Evolutionary conservation across 2,888 invertebrate genomes (phyloP).

Genomic region (Meteorus cinctellus): DNA sequence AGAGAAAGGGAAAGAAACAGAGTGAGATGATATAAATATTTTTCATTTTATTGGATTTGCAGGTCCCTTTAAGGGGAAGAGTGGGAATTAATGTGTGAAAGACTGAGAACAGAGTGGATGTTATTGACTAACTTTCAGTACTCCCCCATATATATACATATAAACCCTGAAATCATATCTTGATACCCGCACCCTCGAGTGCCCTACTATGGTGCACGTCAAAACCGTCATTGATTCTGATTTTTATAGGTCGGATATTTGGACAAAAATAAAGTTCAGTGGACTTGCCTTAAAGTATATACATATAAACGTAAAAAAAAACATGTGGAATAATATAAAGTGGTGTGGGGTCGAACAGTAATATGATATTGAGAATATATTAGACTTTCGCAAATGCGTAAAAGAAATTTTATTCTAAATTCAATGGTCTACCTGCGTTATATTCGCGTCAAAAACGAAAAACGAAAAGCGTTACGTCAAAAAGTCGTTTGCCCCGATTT

Average conservation of each 20-base stretch:
- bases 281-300: slow-evolving; percentile 24
- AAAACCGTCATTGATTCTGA: slow-evolving; percentile 34
- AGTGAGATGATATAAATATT: slow-evolving; percentile 14
- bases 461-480: slow-evolving; percentile 46
- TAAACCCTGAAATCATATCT: slow-evolving; percentile 45
- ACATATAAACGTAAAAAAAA: neutral
- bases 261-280: neutral
- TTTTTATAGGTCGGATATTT: slow-evolving; percentile 27
- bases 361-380: slow-evolving; percentile 9
- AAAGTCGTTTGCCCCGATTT: slow-evolving; percentile 54
- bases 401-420: slow-evolving; percentile 28
- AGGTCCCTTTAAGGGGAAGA: neutral
- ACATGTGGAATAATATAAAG: slow-evolving; percentile 11
- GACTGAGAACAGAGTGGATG: neutral
- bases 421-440: neutral
- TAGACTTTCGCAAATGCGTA: neutral
- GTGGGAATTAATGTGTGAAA: neutral
- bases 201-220: slow-evolving; percentile 30
- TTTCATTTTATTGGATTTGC: neutral
- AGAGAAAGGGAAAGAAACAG: neutral
- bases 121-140: slow-evolving; percentile 3
- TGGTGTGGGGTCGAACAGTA: neutral
- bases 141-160: neutral
- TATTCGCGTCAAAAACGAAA: slow-evolving; percentile 20
- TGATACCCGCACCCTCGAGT: slow-evolving; percentile 47